Conservation (phyloP, 2,113 vertebrate species). For the Phoenicopterus ruber region DNA sequence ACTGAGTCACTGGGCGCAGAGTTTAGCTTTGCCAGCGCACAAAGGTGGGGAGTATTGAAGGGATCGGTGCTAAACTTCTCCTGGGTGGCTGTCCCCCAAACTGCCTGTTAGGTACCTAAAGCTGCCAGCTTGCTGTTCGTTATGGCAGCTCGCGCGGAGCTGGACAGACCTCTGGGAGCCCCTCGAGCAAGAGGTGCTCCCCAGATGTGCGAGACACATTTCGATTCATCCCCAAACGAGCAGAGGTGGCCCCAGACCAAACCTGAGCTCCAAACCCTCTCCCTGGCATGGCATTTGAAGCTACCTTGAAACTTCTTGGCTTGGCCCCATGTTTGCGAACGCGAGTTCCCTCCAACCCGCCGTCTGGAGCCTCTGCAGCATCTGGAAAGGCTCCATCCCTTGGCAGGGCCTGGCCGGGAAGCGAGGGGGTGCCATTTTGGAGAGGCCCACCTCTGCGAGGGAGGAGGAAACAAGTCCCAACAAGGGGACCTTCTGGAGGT, state of each 20-base stretch:
- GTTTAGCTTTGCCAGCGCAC: background rate
- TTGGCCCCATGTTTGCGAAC: background rate
- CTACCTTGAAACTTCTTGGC: background rate
- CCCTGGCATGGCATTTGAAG: background rate
- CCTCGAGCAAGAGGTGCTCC: background rate
- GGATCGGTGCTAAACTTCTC: background rate
- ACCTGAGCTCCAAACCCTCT: background rate
- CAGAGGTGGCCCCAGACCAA: background rate
- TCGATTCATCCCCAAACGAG: background rate
- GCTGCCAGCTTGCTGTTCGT: background rate
- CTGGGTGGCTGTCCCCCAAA: background rate
- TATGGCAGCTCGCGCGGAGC: accelerated
- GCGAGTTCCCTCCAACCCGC: background rate
- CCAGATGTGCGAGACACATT: accelerated
- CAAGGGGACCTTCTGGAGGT: background rate
- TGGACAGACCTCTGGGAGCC: background rate
- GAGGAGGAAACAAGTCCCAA: background rate
- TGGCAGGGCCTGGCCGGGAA: background rate
- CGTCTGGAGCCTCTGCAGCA: background rate
- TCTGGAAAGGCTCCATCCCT: background rate
- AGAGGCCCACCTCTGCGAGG: background rate
- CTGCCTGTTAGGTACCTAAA: background rate
- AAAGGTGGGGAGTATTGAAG: background rate
- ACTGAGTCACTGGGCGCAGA: background rate
- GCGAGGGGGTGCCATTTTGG: background rate